A percentile compares a stretch with the other conserved stretches of the same genome.
These are phyloP conservation scores for Daphoenositta chrysoptera DNA, from an alignment of 2,113 vertebrate genomes.

Conservation along the genomic window DNA sequence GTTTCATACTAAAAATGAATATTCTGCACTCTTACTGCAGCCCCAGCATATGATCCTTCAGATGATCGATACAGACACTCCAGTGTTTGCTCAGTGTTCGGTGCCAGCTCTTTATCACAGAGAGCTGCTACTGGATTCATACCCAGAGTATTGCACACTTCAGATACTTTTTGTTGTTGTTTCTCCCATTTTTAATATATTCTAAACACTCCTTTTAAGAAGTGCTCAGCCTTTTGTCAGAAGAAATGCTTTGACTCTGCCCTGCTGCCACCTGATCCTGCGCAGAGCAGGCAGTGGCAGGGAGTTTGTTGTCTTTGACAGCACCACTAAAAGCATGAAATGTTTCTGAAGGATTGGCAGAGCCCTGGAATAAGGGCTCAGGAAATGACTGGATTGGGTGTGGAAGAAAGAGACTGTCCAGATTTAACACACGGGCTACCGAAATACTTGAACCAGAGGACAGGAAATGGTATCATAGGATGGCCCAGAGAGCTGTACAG, in stretches of 20 bases:
- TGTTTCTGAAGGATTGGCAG: slow-evolving; percentile 46
- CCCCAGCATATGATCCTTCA: not conserved
- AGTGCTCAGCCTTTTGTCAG: not conserved
- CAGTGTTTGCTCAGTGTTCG: not conserved
- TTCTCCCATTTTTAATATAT: not conserved
- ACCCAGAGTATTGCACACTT: not conserved
- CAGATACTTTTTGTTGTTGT: not conserved
- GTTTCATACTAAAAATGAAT: not conserved
- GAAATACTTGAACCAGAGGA: slow-evolving; percentile 37
- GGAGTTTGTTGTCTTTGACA: slow-evolving; percentile 28
- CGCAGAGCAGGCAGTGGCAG: not conserved
- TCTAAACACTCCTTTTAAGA: not conserved
- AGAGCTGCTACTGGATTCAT: not conserved
- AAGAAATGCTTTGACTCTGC: not conserved
- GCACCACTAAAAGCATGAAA: slow-evolving; percentile 43
- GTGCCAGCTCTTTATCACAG: not conserved
- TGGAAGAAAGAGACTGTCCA: slow-evolving; percentile 53
- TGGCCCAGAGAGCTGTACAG: not conserved
- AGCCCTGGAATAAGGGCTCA: slow-evolving; percentile 45
- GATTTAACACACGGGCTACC: slow-evolving; percentile 54
- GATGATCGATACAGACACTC: not conserved
- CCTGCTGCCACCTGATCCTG: not conserved
- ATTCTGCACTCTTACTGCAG: not conserved
- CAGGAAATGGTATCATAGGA: slow-evolving; percentile 35
- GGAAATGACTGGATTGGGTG: slow-evolving; percentile 71